These are phyloP conservation scores for Hylia prasina DNA, from an alignment of 2,113 vertebrate species.

Conservation along the genomic window DNA sequence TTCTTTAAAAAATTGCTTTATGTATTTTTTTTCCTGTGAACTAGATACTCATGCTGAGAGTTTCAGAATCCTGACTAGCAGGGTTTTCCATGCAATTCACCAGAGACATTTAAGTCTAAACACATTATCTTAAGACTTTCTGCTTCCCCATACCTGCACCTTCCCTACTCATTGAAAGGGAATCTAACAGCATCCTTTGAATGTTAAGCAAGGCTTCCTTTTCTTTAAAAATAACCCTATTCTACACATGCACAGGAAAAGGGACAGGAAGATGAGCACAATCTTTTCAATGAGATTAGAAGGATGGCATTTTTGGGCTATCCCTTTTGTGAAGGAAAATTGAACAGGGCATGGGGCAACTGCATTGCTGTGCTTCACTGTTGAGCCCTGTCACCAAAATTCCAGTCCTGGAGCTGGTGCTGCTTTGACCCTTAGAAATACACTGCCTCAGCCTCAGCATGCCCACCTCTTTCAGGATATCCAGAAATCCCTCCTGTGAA, in stretches of 20 bases:
- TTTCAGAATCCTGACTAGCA: background rate
- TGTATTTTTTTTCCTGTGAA: background rate
- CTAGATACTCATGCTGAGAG: background rate
- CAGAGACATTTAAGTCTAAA: background rate
- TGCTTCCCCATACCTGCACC: background rate
- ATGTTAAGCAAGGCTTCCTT: background rate
- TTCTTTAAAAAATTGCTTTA: background rate
- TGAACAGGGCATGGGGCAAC: background rate
- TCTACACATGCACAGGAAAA: background rate
- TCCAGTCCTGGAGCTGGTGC: background rate
- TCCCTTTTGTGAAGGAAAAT: rapidly evolving
- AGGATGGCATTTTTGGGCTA: background rate
- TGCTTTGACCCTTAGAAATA: background rate
- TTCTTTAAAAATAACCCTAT: background rate
- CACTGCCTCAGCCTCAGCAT: background rate
- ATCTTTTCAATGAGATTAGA: background rate
- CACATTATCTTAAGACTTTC: background rate
- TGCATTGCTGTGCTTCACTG: background rate
- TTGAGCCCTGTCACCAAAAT: background rate
- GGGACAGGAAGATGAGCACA: background rate
- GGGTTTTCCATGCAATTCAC: background rate
- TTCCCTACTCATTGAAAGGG: background rate
- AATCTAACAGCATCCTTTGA: background rate
- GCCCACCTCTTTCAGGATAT: background rate
- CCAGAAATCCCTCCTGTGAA: background rate